Conservation (phyloP, 2,113 vertebrate species). For the Atractosteus spatula region DNA sequence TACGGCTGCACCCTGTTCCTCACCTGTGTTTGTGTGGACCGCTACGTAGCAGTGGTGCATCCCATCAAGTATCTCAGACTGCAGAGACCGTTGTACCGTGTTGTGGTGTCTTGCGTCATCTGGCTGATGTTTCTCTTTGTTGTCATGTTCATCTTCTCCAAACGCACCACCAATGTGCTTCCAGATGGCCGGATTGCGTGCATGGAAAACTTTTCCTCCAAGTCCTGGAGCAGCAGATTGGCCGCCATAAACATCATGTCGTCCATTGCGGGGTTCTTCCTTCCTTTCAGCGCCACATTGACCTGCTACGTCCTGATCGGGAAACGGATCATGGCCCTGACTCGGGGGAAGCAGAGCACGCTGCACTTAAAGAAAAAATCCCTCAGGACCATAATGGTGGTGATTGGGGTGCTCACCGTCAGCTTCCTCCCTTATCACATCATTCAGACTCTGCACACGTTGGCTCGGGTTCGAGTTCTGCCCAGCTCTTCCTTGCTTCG, state of each 20-base stretch:
- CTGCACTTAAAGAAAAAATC: conserved; percentile 14
- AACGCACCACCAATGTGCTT: conserved; percentile 20
- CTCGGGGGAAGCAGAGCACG: neutral
- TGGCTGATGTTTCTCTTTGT: conserved; percentile 7
- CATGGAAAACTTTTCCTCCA: conserved; percentile 29
- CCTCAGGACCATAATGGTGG: conserved; percentile 23
- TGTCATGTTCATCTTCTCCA: conserved; percentile 6
- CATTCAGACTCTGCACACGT: conserved; percentile 20
- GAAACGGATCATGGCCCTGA: conserved; percentile 5
- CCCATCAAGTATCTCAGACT: conserved; percentile 19
- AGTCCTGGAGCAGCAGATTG: conserved; percentile 25
- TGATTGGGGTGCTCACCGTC: conserved; percentile 22
- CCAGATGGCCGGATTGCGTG: conserved; percentile 16
- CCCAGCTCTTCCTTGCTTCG: conserved; percentile 14
- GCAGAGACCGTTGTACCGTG: conserved; percentile 11
- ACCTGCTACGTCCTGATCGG: conserved; percentile 27
- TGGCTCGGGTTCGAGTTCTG: conserved; percentile 1
- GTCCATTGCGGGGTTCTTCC: conserved; percentile 13
- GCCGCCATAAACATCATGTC: conserved; percentile 16
- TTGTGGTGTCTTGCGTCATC: neutral
- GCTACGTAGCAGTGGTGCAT: conserved; percentile 29
- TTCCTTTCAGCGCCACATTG: conserved; percentile 17
- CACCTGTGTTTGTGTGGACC: conserved; percentile 24
- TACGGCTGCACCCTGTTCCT: conserved; percentile 17
- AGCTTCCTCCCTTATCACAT: conserved; percentile 29